Evolutionary conservation across 2,888 invertebrate species (phyloP).

Genomic region (Patella depressa): DNA sequence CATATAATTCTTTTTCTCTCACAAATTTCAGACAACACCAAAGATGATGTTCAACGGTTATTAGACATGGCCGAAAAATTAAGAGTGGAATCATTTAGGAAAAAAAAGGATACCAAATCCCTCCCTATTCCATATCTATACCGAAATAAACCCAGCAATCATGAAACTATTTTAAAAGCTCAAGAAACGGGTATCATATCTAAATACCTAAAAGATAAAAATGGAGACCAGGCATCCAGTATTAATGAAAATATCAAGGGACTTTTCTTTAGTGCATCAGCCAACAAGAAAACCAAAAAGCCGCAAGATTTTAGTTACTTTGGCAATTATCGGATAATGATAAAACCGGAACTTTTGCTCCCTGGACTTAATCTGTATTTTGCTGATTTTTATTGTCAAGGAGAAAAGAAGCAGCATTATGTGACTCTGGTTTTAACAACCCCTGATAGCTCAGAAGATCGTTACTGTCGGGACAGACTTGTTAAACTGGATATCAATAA

Average conservation of each 20-base stretch:
- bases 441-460: conserved; percentile 12
- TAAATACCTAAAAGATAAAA: conserved; percentile 8
- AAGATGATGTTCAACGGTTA: too few relatives aligned
- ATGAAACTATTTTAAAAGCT: neutral
- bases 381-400: conserved; percentile 69
- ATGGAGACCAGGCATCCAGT: neutral
- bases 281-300: conserved; percentile 4
- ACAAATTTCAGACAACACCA: too few relatives aligned
- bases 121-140: neutral
- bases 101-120: too few relatives aligned
- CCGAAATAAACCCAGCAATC: conserved; percentile 15
- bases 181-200: conserved; percentile 13
- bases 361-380: conserved; percentile 56
- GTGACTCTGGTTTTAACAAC: conserved; percentile 59
- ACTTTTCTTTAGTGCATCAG: conserved; percentile 14
- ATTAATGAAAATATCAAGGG: conserved; percentile 19
- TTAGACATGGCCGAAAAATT: too few relatives aligned
- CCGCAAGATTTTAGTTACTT: conserved; percentile 43
- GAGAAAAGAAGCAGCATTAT: conserved; percentile 55
- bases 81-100: too few relatives aligned
- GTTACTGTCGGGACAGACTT: conserved; percentile 31
- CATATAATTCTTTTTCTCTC: too few relatives aligned
- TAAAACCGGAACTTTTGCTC: conserved; percentile 26
- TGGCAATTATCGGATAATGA: conserved; percentile 32
- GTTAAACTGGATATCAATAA: conserved; percentile 22